Evolutionary conservation across 1,140 invertebrate species (phyloP), one percentile per base, ranked within the genome.

Genomic region (Pararge aegeria): DNA sequence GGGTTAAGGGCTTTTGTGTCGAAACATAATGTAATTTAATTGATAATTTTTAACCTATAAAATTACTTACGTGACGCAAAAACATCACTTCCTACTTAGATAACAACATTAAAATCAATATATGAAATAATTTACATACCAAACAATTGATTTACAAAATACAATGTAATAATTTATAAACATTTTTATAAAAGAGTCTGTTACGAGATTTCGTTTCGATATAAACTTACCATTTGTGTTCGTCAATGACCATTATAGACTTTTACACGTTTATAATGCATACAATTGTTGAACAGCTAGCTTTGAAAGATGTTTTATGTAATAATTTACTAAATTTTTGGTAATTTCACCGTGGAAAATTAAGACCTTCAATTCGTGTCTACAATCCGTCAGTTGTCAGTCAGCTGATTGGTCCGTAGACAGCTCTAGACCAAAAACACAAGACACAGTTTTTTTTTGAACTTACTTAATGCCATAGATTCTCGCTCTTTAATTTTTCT

Each of bases 321-420:
- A 88, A 86, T 86, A 88, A 85, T 85, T 83, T 75, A 70, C 66
- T 68, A 70, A 81, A 72, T 76, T 80, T 38, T 69, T 66, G 63
- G 66, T 71, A 69, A 75, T 73, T 78, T 71, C 68, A 78, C 68
- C 71, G 80, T 79, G 76, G 81, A 83, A 86, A 83, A 79, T 83
- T 78, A 12, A 70, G 60, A 65, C 70, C 63, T 70, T 76, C 67
- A 57, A 58, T 66, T 52, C 66, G 7, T 24, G 2, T 2, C 24
- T 24, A 4, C 24, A 24, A 80, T 30, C 4, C 30, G 30, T 34
- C 7, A 10, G 7, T 12, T n/a, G 79, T 88, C 82, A 85, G 77
- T 85, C 83, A 87, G 84, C 82, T 87, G 84, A 87, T 86, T 83
- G 76, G 70, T 60, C 34, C 13, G 34, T 12, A 12, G 12, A 7